Conservation (phyloP, 2,888 invertebrate species). For the Drosophila incognita region DNA sequence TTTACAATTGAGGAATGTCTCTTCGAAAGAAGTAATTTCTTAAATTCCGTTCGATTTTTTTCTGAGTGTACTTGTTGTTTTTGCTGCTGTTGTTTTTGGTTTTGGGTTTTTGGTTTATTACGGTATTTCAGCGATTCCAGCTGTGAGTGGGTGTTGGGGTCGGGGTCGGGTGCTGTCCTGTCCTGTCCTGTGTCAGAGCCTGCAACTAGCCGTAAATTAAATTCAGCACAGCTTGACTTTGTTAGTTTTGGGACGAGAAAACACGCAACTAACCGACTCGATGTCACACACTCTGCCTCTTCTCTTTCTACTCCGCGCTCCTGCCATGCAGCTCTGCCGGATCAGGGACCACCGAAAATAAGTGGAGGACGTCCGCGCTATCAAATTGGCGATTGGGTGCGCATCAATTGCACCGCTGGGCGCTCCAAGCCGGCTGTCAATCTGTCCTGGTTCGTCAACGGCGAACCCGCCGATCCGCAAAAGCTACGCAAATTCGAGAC, state of each 20-base stretch:
- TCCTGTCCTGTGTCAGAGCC: conserved; percentile 12
- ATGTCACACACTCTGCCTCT: conserved; percentile 19
- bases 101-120: conserved; percentile 64
- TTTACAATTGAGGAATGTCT: no score
- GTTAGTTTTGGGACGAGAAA: conserved; percentile 30
- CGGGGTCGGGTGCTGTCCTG: neutral
- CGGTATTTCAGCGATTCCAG: conserved; percentile 45
- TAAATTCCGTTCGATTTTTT: neutral
- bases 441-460: conserved; percentile 88
- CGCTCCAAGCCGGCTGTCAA: conserved; percentile 87
- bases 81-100: conserved; percentile 30
- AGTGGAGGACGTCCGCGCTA: conserved; percentile 87
- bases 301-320: conserved; percentile 3
- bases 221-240: conserved; percentile 61
- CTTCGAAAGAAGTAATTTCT: neutral
- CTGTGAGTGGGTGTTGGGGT: conserved; percentile 22
- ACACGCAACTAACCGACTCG: conserved; percentile 37
- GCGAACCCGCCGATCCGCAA: conserved; percentile 85
- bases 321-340: conserved; percentile 86
- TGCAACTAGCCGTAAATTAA: conserved; percentile 71
- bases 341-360: conserved; percentile 87
- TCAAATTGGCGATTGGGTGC: conserved; percentile 87
- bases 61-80: neutral
- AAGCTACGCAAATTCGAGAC: conserved; percentile 86
- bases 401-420: conserved; percentile 88